Percentiles rank a stretch among this genome's conserved stretches.
Evolutionary conservation across 2,888 invertebrate species (phyloP).

Genomic region (Chymomyza procnemis): DNA sequence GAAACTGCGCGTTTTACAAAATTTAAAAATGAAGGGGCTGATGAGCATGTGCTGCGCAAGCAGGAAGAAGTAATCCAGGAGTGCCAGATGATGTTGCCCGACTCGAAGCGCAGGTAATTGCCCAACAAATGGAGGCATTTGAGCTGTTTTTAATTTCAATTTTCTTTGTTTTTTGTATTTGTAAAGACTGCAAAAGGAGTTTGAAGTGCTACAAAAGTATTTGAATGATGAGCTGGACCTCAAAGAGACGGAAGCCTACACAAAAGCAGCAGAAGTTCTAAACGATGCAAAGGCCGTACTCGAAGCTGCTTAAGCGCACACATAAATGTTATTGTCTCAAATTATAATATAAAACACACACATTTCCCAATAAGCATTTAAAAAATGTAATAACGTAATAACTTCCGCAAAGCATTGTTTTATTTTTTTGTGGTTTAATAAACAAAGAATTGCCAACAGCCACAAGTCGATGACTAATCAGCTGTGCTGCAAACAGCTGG

Average conservation of each 20-base stretch:
- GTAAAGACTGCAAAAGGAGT: constrained; percentile 85
- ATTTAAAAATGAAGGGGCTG: constrained; percentile 87
- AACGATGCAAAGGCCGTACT: constrained; percentile 82
- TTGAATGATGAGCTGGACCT: constrained; percentile 88
- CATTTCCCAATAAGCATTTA: constrained; percentile 10
- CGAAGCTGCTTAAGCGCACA: background rate
- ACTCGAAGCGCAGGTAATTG: constrained; percentile 86
- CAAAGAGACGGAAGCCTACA: constrained; percentile 86
- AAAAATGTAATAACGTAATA: background rate
- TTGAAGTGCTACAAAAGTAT: constrained; percentile 85
- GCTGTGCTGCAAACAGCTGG: background rate
- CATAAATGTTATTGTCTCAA: constrained; percentile 3
- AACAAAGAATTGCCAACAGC: background rate
- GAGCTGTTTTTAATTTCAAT: background rate
- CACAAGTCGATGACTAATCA: background rate
- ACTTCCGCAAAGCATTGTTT: background rate
- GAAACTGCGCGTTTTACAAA: constrained; percentile 88
- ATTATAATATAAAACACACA: background rate
- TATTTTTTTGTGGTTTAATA: too few species aligned
- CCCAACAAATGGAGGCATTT: background rate
- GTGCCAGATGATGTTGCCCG: constrained; percentile 94
- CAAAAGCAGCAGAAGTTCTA: constrained; percentile 83
- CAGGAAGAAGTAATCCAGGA: constrained; percentile 94
- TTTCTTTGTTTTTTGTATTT: background rate
- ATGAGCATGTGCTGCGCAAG: constrained; percentile 88